phyloP scores from a whole-genome alignment of 2,113 vertebrate species.

The Oreotragus oreotragus region DNA sequence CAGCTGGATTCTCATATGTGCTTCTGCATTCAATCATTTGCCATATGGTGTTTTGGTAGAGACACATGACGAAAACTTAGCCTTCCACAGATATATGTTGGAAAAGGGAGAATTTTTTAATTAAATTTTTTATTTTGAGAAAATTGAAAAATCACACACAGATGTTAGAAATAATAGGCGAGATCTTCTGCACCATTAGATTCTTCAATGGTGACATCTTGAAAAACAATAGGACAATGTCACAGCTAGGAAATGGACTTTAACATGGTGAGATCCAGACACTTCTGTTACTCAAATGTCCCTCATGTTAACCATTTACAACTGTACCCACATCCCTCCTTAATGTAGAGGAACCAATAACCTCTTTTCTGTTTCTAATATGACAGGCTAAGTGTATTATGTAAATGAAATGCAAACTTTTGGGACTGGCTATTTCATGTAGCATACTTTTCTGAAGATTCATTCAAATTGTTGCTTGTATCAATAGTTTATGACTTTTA shows the following conservation, averaged over 20 bases:
- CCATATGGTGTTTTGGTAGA: background rate
- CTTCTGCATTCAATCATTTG: background rate
- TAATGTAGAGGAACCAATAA: too few relatives aligned
- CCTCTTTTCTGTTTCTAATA: background rate
- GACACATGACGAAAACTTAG: background rate
- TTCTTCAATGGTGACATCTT: background rate
- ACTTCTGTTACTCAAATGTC: too few relatives aligned
- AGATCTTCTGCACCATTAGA: background rate
- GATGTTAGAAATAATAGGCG: background rate
- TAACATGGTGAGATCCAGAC: background rate
- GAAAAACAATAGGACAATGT: background rate
- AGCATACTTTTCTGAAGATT: background rate
- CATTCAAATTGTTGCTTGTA: background rate
- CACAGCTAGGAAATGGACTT: too few relatives aligned
- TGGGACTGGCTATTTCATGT: background rate
- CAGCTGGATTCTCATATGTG: background rate
- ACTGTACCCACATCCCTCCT: accelerated
- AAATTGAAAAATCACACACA: background rate
- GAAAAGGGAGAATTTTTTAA: background rate
- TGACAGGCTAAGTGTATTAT: background rate
- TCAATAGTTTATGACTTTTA: background rate
- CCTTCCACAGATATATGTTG: background rate
- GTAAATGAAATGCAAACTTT: background rate
- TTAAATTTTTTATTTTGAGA: background rate
- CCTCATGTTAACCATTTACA: too few relatives aligned